These are phyloP conservation scores for Bombycilla garrulus DNA, from an alignment of 2,113 vertebrate species.

Conservation along the genomic window DNA sequence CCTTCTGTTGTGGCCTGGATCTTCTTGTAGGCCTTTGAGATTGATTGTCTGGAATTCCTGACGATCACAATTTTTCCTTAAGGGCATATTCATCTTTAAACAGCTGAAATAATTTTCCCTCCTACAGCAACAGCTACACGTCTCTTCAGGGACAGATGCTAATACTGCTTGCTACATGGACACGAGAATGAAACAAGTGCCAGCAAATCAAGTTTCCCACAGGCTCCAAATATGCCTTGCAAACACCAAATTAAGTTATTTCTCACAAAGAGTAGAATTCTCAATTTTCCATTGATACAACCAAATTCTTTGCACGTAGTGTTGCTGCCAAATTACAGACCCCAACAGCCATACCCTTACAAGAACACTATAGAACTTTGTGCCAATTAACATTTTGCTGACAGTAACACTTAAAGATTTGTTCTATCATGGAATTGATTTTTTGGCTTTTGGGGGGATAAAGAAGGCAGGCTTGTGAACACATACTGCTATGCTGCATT, in stretches of 20 bases:
- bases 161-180: background rate
- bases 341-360: background rate
- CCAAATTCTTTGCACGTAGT: background rate
- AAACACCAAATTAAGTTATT: background rate
- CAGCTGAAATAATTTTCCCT: background rate
- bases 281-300: background rate
- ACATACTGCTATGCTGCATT: background rate
- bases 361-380: background rate
- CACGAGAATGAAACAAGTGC: background rate
- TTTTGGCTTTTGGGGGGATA: background rate
- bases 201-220: constrained; percentile 6
- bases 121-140: background rate
- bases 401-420: background rate
- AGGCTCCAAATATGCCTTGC: background rate
- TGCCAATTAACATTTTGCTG: background rate
- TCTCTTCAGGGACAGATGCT: background rate
- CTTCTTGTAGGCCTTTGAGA: background rate
- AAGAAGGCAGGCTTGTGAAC: background rate
- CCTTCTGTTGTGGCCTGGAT: background rate
- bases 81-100: background rate
- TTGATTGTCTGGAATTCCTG: background rate
- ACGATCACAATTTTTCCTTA: background rate
- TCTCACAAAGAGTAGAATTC: background rate
- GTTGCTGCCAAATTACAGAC: background rate
- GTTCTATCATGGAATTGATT: background rate